A percentile compares a stretch with the other conserved stretches of the same genome.
Conservation (phyloP, 2,797 vertebrate species). For the Champsocephalus esox region DNA sequence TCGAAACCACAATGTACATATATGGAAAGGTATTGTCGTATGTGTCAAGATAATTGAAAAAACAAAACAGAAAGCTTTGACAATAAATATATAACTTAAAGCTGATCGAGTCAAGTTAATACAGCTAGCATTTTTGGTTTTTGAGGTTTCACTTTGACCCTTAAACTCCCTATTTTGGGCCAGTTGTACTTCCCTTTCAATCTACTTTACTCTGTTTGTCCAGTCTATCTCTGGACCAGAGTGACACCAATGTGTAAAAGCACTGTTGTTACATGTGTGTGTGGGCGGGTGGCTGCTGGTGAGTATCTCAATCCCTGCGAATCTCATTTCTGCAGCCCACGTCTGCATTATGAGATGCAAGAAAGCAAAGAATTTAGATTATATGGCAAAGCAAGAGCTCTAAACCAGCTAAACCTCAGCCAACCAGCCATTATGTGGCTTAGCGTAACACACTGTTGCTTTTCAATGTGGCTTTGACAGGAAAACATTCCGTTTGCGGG, state of each 20-base stretch:
- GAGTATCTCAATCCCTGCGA: constrained; percentile 51
- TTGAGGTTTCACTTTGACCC: background rate
- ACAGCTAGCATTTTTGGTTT: background rate
- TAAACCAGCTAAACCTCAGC: constrained; percentile 60
- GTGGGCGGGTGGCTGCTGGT: constrained; percentile 57
- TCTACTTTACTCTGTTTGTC: constrained; percentile 21
- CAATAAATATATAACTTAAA: background rate
- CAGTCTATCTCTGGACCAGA: constrained; percentile 17
- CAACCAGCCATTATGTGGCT: constrained; percentile 77
- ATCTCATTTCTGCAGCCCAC: constrained; percentile 53
- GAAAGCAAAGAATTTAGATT: constrained; percentile 79
- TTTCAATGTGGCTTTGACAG: constrained; percentile 58
- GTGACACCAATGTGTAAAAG: constrained; percentile 37
- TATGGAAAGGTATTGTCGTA: constrained; percentile 42
- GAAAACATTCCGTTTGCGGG: constrained; percentile 55
- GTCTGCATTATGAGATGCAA: constrained; percentile 60
- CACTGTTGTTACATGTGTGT: constrained; percentile 53
- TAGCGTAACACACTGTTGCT: constrained; percentile 68
- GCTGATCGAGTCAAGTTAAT: background rate
- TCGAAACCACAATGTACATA: constrained; percentile 80
- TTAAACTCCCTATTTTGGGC: constrained; percentile 11
- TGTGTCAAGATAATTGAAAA: background rate
- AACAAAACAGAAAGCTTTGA: background rate
- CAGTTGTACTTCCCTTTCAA: constrained; percentile 1
- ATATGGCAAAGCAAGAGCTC: constrained; percentile 59